Evolutionary conservation across 2,113 vertebrate species (phyloP).

Genomic region (Otus sunia): DNA sequence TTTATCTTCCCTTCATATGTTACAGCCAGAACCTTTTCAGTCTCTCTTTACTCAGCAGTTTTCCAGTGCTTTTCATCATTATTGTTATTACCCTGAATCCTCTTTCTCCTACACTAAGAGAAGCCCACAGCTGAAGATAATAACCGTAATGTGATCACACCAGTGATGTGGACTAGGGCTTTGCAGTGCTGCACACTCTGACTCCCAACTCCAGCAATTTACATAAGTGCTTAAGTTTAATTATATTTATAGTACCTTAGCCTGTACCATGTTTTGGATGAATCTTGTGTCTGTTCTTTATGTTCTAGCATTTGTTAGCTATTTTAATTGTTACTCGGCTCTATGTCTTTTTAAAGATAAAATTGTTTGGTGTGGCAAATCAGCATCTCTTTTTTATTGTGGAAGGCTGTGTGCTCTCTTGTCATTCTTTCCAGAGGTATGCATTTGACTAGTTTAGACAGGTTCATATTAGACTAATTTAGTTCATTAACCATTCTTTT

Average conservation of each 20-base stretch:
- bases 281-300: not conserved
- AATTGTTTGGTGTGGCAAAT: not conserved
- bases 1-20: not conserved
- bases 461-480: not conserved
- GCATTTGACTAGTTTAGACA: not conserved
- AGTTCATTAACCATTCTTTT: not conserved
- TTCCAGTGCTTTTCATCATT: not conserved
- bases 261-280: not conserved
- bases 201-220: not conserved
- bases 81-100: not conserved
- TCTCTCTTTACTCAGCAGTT: not conserved
- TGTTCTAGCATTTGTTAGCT: not conserved
- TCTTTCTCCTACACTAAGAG: not conserved
- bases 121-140: not conserved
- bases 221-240: not conserved
- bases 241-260: not conserved
- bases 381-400: not conserved
- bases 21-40: not conserved
- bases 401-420: not conserved
- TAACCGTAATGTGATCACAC: accelerated
- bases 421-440: not conserved
- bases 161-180: not conserved
- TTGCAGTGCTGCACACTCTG: not conserved
- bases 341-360: not conserved
- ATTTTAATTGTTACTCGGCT: not conserved